Evolutionary conservation across 2,888 invertebrate genomes (phyloP), one percentile per base, ranked within the genome.

Genomic region (Steromphala cineraria): DNA sequence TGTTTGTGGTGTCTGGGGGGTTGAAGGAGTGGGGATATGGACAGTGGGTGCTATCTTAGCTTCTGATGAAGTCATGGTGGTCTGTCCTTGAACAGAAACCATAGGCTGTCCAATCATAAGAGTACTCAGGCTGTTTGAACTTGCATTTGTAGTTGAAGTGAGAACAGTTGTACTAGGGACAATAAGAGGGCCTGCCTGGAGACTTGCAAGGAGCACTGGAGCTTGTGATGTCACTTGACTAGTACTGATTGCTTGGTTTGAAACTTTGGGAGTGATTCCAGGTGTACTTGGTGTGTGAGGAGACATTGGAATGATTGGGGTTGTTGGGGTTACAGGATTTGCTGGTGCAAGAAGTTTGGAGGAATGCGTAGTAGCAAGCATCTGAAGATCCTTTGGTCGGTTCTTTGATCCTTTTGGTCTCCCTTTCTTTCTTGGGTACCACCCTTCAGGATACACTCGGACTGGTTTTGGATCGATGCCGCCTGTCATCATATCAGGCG

Each of bases 401-500:
- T 90, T 91, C 82, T 89, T 90, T 3, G 90, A 89, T 4, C 91
- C 91, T 82, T 90, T 91, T 1, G 91, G 91, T 67, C 91, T 84
- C 2, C 91, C 91, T 75, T 90, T 85, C 79, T 89, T 89, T 31
- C 87, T 87, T 4, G 88, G 90, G n/a, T 78, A 74, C 15, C 74
- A 79, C 74, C 82, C 86, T 75, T 96, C 96, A 91, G 19, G 28
- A 28, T 80, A 74, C n/a, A 36, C n/a, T 55, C 52, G 55, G n/a
- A 55, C 17, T 55, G 28, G n/a, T 24, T 31, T 31, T 17, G 55
- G 76, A 67, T 76, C 79, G 53, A 19, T 76, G n/a, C 46, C 53
- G n/a, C 46, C 53, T 24, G 15, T 36, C 62, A 55, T 71, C 40
- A 40, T 19, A 53, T 46, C 78, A 31, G 53, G 62, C 24, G 53